phyloP scores from a whole-genome alignment of 2,113 vertebrate species.

The Tylochromis polylepis region DNA sequence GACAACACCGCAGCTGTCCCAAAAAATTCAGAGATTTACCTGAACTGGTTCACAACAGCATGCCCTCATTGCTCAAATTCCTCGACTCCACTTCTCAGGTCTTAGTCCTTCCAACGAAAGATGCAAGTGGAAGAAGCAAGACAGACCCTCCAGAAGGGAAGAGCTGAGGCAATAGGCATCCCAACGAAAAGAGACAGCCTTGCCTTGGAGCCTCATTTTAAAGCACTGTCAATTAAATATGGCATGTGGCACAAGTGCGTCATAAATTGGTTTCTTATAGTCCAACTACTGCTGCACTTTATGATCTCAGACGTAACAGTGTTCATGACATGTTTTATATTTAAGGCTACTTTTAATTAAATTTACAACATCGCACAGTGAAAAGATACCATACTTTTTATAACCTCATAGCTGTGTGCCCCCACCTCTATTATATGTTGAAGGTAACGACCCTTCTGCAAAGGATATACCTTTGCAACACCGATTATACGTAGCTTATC shows the following conservation, averaged over 20 bases:
- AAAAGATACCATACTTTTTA: not conserved
- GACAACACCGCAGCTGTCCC: not conserved
- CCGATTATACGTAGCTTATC: accelerated
- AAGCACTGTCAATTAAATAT: not conserved
- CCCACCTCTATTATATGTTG: not conserved
- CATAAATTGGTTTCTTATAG: not conserved
- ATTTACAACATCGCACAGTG: not conserved
- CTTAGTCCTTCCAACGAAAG: not conserved
- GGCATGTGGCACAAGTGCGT: not conserved
- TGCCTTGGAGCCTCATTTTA: not conserved
- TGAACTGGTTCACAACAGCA: not conserved
- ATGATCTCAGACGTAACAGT: not conserved
- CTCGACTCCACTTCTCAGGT: not conserved
- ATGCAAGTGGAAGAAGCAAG: not conserved
- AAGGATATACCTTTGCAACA: not conserved
- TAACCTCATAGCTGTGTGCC: not conserved
- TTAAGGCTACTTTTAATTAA: not conserved
- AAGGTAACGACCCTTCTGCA: not conserved
- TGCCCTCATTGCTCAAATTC: not conserved
- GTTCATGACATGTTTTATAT: not conserved
- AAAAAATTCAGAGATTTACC: not conserved
- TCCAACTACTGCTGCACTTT: not conserved
- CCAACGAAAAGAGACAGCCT: not conserved
- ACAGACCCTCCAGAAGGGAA: not conserved
- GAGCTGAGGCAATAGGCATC: not conserved